Evolutionary conservation across 2,113 vertebrate species (phyloP).

Genomic region (Hemiscyllium ocellatum): DNA sequence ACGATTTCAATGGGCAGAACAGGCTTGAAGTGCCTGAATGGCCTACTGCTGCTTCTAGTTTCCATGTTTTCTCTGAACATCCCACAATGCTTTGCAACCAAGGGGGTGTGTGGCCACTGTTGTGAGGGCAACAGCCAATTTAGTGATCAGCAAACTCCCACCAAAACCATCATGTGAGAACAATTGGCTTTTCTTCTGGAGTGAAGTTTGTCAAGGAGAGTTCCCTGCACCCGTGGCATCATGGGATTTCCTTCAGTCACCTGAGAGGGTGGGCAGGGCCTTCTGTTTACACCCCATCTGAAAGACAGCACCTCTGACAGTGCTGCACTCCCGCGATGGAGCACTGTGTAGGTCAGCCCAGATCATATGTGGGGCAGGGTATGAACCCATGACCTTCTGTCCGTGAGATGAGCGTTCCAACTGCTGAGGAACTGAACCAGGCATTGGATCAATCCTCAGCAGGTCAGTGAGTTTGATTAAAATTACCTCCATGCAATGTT

Average conservation of each 20-base stretch:
- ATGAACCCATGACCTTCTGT: background rate
- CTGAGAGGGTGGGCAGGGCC: background rate
- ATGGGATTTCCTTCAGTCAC: background rate
- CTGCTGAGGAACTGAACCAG: background rate
- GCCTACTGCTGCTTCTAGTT: too few species aligned
- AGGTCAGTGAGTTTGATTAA: background rate
- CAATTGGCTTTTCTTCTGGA: background rate
- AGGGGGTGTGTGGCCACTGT: background rate
- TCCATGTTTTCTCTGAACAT: background rate
- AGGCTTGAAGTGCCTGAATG: too few species aligned
- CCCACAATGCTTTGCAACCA: background rate
- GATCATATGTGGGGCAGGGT: background rate
- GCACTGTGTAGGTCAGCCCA: background rate
- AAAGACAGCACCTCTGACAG: background rate
- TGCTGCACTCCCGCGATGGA: background rate
- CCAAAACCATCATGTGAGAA: background rate
- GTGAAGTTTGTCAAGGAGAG: background rate
- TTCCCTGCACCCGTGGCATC: background rate
- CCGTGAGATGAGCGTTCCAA: background rate
- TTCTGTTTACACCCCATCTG: background rate
- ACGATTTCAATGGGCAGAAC: too few species aligned
- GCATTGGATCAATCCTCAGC: background rate
- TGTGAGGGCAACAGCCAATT: background rate
- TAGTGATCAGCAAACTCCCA: background rate
- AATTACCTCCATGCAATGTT: background rate